Evolutionary conservation across 2,888 invertebrate species (phyloP).

Genomic region (Merodon equestris): DNA sequence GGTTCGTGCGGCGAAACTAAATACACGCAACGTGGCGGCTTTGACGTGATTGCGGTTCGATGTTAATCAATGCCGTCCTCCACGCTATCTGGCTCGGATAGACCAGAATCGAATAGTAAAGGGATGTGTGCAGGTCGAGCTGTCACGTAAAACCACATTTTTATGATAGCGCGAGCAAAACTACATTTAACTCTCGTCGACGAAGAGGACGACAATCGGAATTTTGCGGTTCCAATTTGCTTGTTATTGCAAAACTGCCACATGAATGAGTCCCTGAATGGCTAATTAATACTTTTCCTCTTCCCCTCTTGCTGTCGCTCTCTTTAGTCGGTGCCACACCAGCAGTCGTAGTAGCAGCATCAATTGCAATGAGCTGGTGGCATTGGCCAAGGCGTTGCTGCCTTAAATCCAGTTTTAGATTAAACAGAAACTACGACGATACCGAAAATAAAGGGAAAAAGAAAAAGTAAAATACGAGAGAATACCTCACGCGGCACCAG

Average conservation of each 20-base stretch:
- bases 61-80: constrained; percentile 55
- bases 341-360: too few relatives aligned
- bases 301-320: too few relatives aligned
- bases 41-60: constrained; percentile 64
- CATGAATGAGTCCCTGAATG: constrained; percentile 46
- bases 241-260: constrained; percentile 12
- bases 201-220: constrained; percentile 32
- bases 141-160: constrained; percentile 43
- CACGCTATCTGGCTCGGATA: neutral
- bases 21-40: constrained; percentile 50
- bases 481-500: constrained; percentile 6
- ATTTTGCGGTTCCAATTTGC: constrained; percentile 40
- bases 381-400: constrained; percentile 1
- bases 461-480: neutral
- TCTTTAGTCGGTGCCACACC: too few relatives aligned
- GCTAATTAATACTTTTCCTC: constrained; percentile 45
- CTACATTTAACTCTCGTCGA: neutral
- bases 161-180: constrained; percentile 36
- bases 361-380: too few relatives aligned
- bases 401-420: constrained; percentile 45
- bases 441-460: too few relatives aligned
- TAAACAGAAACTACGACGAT: constrained; percentile 1
- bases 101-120: neutral
- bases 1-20: constrained; percentile 46
- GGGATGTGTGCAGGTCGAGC: too few relatives aligned